phyloP scores from a whole-genome alignment of 2,113 vertebrate genomes.

The Cardinalis cardinalis region DNA sequence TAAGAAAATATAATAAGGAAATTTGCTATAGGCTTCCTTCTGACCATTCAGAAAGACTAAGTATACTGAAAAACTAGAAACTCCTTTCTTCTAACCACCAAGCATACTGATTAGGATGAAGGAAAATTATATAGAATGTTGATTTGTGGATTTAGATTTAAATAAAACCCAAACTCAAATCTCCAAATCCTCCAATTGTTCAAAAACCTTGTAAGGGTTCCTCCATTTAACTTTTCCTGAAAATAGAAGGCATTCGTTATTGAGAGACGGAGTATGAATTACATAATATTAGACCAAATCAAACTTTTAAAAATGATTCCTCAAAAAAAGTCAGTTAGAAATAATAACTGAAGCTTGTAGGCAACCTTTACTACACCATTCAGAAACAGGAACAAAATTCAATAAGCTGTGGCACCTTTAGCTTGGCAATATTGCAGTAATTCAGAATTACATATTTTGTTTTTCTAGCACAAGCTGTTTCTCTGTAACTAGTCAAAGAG shows the following conservation, averaged over 20 bases:
- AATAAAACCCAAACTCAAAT: not conserved
- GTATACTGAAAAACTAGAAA: not conserved
- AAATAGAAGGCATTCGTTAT: not conserved
- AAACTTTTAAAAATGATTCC: not conserved
- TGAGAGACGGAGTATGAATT: not conserved
- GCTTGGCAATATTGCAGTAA: not conserved
- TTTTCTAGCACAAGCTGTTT: slow-evolving; percentile 30
- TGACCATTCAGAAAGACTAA: not conserved
- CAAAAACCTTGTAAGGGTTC: not conserved
- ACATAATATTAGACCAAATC: not conserved
- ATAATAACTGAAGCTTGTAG: not conserved
- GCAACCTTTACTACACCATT: not conserved
- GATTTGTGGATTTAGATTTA: not conserved
- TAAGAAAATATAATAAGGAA: rapidly evolving
- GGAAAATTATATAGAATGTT: not conserved
- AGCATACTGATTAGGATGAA: not conserved
- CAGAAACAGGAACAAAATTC: not conserved
- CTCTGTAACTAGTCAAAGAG: slow-evolving; percentile 7
- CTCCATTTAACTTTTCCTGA: not conserved
- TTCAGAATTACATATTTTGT: not conserved
- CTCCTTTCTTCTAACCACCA: not conserved
- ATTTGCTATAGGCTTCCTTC: not conserved
- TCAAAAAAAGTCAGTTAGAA: not conserved
- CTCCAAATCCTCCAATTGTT: not conserved
- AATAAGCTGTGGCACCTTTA: not conserved